A percentile compares a stretch with the other conserved stretches of the same genome.
phyloP scores from a whole-genome alignment of 1,140 invertebrate genomes.

The Whitmania pigra region DNA sequence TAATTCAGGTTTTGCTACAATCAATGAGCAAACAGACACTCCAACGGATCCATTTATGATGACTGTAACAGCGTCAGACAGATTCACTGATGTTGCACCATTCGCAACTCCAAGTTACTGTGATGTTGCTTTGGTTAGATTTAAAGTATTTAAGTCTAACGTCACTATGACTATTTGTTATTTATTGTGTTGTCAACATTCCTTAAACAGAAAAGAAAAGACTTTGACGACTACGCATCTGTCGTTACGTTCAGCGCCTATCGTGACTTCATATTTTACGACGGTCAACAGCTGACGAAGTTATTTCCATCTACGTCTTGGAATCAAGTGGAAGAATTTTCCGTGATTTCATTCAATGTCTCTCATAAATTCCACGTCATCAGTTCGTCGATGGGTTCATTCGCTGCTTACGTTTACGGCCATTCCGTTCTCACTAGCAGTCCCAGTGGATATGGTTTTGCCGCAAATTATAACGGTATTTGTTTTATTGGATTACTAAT shows the following conservation, averaged over 20 bases:
- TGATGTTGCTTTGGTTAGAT: neutral
- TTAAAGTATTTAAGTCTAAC: no score
- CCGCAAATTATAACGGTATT: slow-evolving; percentile 13
- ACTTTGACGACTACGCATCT: slow-evolving; percentile 5
- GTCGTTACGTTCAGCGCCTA: slow-evolving; percentile 12
- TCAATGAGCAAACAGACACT: neutral
- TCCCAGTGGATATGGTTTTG: slow-evolving; percentile 12
- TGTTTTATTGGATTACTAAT: neutral
- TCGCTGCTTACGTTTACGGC: slow-evolving; percentile 13
- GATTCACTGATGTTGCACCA: neutral
- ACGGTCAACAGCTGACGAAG: neutral
- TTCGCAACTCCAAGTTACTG: slow-evolving; percentile 14
- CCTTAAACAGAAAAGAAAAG: neutral
- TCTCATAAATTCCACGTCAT: slow-evolving; percentile 3
- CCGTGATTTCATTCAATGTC: neutral
- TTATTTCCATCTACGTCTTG: no score
- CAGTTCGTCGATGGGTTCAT: neutral
- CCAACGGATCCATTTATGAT: slow-evolving; percentile 16
- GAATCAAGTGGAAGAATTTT: neutral
- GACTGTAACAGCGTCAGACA: neutral
- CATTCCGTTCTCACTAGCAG: slow-evolving; percentile 10
- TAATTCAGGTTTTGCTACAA: no score
- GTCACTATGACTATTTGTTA: no score
- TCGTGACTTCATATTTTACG: slow-evolving; percentile 9
- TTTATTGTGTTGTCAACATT: no score